A percentile compares a stretch with the other conserved stretches of the same genome.
Conservation (phyloP, 2,113 vertebrate species). For the Fregetta grallaria region DNA sequence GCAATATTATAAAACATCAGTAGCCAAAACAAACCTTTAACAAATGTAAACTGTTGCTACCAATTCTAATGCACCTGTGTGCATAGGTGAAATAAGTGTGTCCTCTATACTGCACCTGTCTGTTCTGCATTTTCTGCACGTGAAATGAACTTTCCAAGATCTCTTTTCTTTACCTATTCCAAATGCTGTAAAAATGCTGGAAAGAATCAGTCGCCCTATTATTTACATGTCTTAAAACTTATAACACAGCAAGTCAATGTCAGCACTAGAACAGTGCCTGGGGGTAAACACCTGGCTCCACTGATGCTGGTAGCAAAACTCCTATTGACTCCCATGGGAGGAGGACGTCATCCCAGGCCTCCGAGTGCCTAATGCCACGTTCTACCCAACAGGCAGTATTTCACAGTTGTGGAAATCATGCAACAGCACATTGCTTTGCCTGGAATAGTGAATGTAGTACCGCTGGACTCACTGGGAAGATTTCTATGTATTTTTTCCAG, state of each 20-base stretch:
- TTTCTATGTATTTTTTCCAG: neutral
- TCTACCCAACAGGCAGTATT: neutral
- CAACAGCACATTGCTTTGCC: neutral
- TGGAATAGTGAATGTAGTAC: neutral
- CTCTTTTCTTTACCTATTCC: neutral
- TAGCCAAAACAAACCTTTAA: neutral
- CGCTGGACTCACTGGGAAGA: neutral
- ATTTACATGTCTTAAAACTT: constrained; percentile 10
- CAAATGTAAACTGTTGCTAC: neutral
- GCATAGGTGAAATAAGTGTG: neutral
- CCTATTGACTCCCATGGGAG: neutral
- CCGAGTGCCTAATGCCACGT: neutral
- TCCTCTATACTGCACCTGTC: neutral
- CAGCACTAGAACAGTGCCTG: neutral
- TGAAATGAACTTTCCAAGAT: neutral
- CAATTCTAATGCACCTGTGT: neutral
- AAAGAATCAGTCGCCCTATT: neutral
- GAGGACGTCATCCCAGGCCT: neutral
- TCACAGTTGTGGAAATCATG: neutral
- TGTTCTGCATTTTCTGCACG: neutral
- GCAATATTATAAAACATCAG: neutral
- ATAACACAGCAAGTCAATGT: neutral
- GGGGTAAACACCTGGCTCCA: constrained; percentile 35
- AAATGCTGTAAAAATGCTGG: constrained; percentile 10
- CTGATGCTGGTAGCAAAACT: neutral